Evolutionary conservation across 2,888 invertebrate genomes (phyloP).

Genomic region (Hypolimnas misippus): DNA sequence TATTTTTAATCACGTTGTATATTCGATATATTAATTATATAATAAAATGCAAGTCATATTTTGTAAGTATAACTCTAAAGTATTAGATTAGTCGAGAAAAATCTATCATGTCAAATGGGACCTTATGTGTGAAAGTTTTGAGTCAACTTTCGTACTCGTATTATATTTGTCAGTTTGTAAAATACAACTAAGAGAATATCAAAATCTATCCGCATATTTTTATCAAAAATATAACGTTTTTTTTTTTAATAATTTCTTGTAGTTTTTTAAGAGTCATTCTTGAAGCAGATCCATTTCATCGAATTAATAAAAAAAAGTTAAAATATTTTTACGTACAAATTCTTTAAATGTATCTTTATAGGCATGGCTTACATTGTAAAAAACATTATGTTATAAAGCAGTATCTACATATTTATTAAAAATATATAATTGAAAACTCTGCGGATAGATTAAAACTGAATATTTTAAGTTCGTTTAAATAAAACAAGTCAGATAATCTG

Average conservation of each 20-base stretch:
- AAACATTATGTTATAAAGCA: too few species aligned
- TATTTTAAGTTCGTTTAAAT: slow-evolving; percentile 4
- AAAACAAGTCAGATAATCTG: not conserved
- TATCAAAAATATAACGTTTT: not conserved
- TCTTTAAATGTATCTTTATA: too few species aligned
- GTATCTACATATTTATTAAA: too few species aligned
- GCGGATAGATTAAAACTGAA: not conserved
- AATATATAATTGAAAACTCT: too few species aligned
- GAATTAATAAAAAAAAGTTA: too few species aligned
- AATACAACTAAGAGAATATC: not conserved
- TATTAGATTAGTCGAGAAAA: not conserved
- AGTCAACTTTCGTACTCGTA: not conserved
- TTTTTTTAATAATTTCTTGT: too few species aligned
- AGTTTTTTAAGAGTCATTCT: too few species aligned
- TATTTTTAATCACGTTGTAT: not conserved
- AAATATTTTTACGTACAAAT: too few species aligned
- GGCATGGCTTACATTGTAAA: too few species aligned
- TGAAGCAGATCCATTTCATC: too few species aligned
- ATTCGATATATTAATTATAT: not conserved
- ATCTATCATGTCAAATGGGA: slow-evolving; percentile 10
- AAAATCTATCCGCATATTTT: not conserved
- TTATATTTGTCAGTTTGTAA: not conserved
- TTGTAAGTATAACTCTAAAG: slow-evolving; percentile 1
- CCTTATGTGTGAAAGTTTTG: slow-evolving; percentile 1
- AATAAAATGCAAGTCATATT: not conserved